Percentiles rank a stretch among this genome's conserved stretches.
Conservation (phyloP, 2,888 invertebrate genomes). For the Drosophila vallismaia region DNA sequence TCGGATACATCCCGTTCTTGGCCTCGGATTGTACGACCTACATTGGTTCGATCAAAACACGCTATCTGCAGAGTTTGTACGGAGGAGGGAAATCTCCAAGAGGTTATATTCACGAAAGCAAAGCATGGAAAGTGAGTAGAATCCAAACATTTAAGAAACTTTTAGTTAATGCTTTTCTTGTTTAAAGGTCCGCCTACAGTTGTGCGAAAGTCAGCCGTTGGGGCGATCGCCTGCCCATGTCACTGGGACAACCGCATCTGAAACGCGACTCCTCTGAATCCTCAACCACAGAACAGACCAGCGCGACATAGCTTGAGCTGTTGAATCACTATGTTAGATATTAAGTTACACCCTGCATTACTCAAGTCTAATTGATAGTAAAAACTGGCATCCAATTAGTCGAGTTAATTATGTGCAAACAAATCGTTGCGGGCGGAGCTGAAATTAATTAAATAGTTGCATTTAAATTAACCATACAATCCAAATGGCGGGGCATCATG, state of each 20-base stretch:
- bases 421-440: constrained; percentile 58
- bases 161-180: neutral
- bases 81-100: constrained; percentile 88
- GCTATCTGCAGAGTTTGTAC: constrained; percentile 92
- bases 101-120: constrained; percentile 90
- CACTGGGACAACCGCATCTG: constrained; percentile 78
- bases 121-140: constrained; percentile 89
- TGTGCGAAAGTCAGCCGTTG: constrained; percentile 90
- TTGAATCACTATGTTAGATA: constrained; percentile 29
- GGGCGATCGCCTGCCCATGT: constrained; percentile 92
- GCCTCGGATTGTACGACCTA: constrained; percentile 92
- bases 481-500: constrained; percentile 35
- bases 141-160: neutral
- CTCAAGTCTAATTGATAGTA: constrained; percentile 49
- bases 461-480: constrained; percentile 51
- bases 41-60: constrained; percentile 88
- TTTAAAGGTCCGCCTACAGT: constrained; percentile 87
- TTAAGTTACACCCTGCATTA: constrained; percentile 20
- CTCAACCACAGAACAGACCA: constrained; percentile 14
- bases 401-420: constrained; percentile 71
- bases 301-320: constrained; percentile 44
- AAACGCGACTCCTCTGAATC: constrained; percentile 29
- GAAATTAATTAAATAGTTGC: constrained; percentile 70
- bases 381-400: constrained; percentile 54
- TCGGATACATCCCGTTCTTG: constrained; percentile 86